Evolutionary conservation across 2,113 vertebrate species (phyloP).

Genomic region (Xenopus borealis): DNA sequence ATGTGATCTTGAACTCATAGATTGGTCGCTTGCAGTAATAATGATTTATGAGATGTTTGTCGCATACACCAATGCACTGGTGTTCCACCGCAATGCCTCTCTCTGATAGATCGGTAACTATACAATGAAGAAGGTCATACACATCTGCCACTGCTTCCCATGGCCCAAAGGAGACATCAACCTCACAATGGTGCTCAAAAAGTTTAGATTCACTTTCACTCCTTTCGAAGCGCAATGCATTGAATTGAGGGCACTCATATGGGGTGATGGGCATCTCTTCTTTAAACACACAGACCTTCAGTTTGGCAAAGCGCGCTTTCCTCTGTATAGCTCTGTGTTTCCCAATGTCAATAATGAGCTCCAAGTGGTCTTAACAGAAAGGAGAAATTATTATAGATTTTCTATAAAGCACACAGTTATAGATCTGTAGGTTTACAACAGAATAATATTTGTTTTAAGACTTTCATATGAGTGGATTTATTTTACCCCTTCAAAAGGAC

Average conservation of each 20-base stretch:
- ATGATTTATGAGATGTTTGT: conserved; percentile 98
- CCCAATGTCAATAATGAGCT: conserved; percentile 91
- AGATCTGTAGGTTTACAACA: too few relatives aligned
- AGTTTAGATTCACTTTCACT: conserved; percentile 88
- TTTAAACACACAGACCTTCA: conserved; percentile 97
- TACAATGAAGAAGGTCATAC: conserved; percentile 95
- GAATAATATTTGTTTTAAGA: too few relatives aligned
- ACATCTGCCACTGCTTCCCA: conserved; percentile 98
- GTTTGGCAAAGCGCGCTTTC: conserved; percentile 91
- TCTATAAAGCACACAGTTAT: neutral
- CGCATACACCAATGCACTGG: conserved; percentile 96
- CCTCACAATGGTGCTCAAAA: conserved; percentile 95
- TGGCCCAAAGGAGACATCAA: conserved; percentile 95
- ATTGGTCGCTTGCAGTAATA: conserved; percentile 99
- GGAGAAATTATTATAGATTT: neutral
- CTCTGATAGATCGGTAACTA: conserved; percentile 85
- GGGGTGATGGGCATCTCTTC: conserved; percentile 98
- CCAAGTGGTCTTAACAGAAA: conserved; percentile 79
- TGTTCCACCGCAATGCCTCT: conserved; percentile 90
- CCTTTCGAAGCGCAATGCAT: conserved; percentile 87
- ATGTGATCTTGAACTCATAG: conserved; percentile 98
- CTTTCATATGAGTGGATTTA: too few relatives aligned
- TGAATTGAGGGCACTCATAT: conserved; percentile 92
- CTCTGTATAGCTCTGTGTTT: conserved; percentile 88
- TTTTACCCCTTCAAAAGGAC: too few relatives aligned